Evolutionary conservation across 2,797 vertebrate genomes (phyloP).

Genomic region (Halcyon badia): DNA sequence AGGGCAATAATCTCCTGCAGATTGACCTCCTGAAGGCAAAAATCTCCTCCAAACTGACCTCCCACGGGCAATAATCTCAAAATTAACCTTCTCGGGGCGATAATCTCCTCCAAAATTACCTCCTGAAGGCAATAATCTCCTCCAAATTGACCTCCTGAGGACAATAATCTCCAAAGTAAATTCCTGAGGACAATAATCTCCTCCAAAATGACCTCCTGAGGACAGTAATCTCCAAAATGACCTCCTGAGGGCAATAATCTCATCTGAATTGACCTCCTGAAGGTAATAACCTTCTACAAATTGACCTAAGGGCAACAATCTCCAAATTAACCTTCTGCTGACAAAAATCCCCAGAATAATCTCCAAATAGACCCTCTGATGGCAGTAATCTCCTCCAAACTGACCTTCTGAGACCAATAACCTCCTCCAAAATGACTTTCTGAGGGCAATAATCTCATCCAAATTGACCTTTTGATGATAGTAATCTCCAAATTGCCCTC

Average conservation of each 20-base stretch:
- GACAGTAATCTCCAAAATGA: neutral
- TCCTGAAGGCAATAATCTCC: neutral
- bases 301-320: neutral
- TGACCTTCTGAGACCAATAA: neutral
- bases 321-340: too few relatives aligned
- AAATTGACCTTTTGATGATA: neutral
- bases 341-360: too few relatives aligned
- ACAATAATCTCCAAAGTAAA: neutral
- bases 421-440: neutral
- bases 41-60: neutral
- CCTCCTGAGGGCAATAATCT: neutral
- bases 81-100: neutral
- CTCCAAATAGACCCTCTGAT: neutral
- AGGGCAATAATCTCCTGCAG: neutral
- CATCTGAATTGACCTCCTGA: neutral
- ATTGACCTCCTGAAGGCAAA: neutral
- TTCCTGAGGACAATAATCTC: neutral
- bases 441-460: too few relatives aligned
- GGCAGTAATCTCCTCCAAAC: neutral
- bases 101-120: neutral
- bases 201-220: neutral
- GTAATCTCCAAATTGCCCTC: neutral
- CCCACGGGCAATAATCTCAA: neutral
- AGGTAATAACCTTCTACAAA: neutral
- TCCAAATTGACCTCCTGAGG: neutral